A percentile compares a stretch with the other conserved stretches of the same genome.
Conservation (phyloP, 2,888 invertebrate species). For the Troglohyphantes excavatus region DNA sequence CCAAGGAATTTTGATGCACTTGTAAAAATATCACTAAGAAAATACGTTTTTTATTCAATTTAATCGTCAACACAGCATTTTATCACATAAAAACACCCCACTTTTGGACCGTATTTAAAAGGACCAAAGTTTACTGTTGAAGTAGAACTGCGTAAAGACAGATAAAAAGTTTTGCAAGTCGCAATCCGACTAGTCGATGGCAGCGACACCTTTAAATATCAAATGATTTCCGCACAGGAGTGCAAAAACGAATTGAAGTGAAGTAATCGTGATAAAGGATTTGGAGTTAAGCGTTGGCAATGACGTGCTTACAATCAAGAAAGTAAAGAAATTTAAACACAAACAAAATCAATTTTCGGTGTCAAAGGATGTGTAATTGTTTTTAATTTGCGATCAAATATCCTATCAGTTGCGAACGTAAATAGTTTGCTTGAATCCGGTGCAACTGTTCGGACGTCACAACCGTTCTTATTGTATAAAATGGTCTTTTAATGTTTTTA, state of each 20-base stretch:
- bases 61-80: background rate
- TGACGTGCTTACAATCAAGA: too few species aligned
- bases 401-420: background rate
- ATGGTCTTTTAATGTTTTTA: too few species aligned
- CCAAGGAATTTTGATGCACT: background rate
- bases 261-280: constrained; percentile 4
- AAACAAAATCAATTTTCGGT: background rate
- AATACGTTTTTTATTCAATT: background rate
- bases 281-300: background rate
- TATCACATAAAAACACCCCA: background rate
- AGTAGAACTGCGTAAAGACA: constrained; percentile 14
- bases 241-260: background rate
- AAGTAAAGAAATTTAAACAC: background rate
- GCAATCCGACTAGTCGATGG: constrained; percentile 3
- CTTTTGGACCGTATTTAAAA: background rate
- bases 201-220: constrained; percentile 46
- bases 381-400: background rate
- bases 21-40: background rate
- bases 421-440: background rate
- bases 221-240: background rate
- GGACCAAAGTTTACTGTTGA: constrained; percentile 5
- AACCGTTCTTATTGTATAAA: background rate
- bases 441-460: background rate
- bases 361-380: background rate
- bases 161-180: constrained; percentile 21